Evolutionary conservation across 2,797 vertebrate genomes (phyloP), one percentile per base, ranked within the genome.

Genomic region (Ammospiza maritima): DNA sequence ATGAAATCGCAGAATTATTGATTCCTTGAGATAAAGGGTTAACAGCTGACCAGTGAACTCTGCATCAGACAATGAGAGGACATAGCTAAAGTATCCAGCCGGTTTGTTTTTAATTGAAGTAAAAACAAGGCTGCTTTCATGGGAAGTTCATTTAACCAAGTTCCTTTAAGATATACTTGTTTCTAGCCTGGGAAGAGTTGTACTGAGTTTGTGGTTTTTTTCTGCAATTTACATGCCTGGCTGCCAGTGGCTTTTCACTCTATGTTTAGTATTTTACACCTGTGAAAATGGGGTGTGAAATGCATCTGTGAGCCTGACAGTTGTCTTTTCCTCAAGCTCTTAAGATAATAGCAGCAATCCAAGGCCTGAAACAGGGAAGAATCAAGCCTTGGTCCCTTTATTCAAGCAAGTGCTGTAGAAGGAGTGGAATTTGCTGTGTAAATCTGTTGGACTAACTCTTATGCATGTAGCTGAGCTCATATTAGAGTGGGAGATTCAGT

Each of bases 61-160:
- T 30, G 32, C 74, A 48, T 90, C 65, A 61, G 66, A 94, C 79
- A 93, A 61, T 91, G 77, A 91, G 78, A 71, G 66, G 76, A 85
- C 40, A 32, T 53, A 85, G 92, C 82, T 92, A 44, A 69, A 74
- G 65, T 94, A 90, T 10, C 83, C 69, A 79, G 56, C 54, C 22
- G 32, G 72, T 66, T 78, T 85, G 56, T 82, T 89, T 85, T 92
- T 79, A 88, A 79, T 67, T 61, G 89, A 88, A 77, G 64, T 74
- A n/a, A 60, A 96, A 97, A 94, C 95, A 97, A 94, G 92, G 78
- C 67, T 78, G 34, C 85, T 94, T 96, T 96, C 47, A 51, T 73
- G 72, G 90, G 81, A 92, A 94, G 30, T 90, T 76, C 65, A 8
- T 50, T 85, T 91, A 71, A 83, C 42, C 42, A 92, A 94, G 30